Percentiles rank a stretch among this genome's conserved stretches.
Evolutionary conservation across 2,888 invertebrate genomes (phyloP).

Genomic region (Trichopoda pennipes): DNA sequence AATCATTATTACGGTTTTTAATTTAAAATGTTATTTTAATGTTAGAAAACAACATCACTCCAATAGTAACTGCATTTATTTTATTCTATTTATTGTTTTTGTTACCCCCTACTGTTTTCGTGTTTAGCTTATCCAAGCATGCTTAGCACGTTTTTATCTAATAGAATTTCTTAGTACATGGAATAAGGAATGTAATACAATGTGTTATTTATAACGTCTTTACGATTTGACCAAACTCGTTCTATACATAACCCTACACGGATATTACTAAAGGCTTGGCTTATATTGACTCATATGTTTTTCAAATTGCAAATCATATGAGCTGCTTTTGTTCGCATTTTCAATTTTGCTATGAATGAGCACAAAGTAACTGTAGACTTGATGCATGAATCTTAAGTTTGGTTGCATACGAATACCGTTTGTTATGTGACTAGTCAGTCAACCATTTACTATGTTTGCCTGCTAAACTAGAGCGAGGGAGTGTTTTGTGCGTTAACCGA

Average conservation of each 20-base stretch:
- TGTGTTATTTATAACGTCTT: slow-evolving; percentile 6
- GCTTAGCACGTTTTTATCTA: slow-evolving; percentile 9
- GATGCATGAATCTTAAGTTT: slow-evolving; percentile 41
- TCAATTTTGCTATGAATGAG: slow-evolving; percentile 16
- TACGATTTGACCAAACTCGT: neutral
- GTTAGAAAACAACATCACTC: no score
- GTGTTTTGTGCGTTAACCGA: slow-evolving; percentile 67
- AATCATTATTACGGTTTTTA: no score
- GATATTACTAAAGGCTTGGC: neutral
- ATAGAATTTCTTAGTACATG: slow-evolving; percentile 36
- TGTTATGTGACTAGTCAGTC: slow-evolving; percentile 30
- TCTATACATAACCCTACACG: no score
- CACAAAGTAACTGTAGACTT: slow-evolving; percentile 30
- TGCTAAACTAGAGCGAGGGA: neutral
- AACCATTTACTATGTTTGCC: neutral
- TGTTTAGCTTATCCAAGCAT: no score
- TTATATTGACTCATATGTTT: slow-evolving; percentile 26
- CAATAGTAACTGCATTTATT: no score
- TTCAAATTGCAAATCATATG: slow-evolving; percentile 46
- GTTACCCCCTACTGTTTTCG: no score
- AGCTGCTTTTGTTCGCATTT: slow-evolving; percentile 22
- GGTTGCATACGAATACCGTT: slow-evolving; percentile 25
- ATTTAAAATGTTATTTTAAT: no score
- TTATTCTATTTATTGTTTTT: no score
- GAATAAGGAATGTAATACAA: slow-evolving; percentile 8